Evolutionary conservation across 2,113 vertebrate genomes (phyloP), one percentile per base, ranked within the genome.

Genomic region (Gila orcuttii): DNA sequence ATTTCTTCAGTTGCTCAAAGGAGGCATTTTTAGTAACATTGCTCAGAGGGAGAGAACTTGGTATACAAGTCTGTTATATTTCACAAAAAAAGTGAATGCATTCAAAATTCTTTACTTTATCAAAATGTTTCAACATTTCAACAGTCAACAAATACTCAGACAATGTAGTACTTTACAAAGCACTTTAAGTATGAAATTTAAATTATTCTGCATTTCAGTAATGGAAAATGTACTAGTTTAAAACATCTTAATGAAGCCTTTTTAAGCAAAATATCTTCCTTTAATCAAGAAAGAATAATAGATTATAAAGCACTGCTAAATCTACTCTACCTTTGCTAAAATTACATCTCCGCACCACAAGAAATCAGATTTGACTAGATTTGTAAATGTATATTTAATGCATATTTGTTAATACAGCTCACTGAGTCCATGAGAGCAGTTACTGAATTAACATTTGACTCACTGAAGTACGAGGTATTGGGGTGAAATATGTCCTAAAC

Each of bases 1-100:
- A 57, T 57, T 59, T 77, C n/a, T 79, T 79, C 6, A 79, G 55
- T 59, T 39, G 31, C 23, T 79, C 12, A 79, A 79, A 36, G 19
- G 57, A 80, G 23, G 42, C 59, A n/a, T 25, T 42, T 55, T 59
- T 59, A 36, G 59, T 25, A 10, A 8, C 15, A 19, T 45, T 45
- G 19, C 8, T 62, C 6, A 17, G 78, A 45, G n/a, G 1, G 6
- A 55, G 7, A 55, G 25, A 52, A 31, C 28, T 55, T 77, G 74
- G 11, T 55, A 2, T 42, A 71, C 47, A 31, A 55, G 25, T 76
- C 23, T 76, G 25, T 33, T 50, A 55, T 77, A 33, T 77, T 55
- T 55, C 75, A 55, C 23, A 73, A n/a, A 42, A 42, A 42, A 42
- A 42, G 7, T 2, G 39, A 42, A 42, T 42, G 7, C 6, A 39